Evolutionary conservation across 2,888 invertebrate genomes (phyloP).

Genomic region (Eupithecia abbreviata): DNA sequence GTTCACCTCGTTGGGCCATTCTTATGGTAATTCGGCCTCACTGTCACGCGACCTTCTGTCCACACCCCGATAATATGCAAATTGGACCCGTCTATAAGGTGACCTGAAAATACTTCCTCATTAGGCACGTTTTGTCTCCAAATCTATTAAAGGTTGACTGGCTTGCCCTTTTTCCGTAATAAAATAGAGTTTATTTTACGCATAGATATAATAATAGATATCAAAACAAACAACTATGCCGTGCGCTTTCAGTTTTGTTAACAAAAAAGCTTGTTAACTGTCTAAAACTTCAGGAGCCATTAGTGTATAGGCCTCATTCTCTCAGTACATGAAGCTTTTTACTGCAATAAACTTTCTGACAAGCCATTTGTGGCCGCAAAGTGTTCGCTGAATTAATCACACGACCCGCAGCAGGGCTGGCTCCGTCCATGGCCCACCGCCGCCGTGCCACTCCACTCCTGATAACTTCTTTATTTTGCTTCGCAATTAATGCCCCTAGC

Average conservation of each 20-base stretch:
- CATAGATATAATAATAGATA: no score
- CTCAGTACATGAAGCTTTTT: slow-evolving; percentile 73
- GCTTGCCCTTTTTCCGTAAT: not conserved
- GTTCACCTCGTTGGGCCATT: slow-evolving; percentile 76
- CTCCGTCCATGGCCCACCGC: slow-evolving; percentile 50
- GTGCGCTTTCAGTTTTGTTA: not conserved
- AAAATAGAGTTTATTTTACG: not conserved
- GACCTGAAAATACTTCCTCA: slow-evolving; percentile 77
- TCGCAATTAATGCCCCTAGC: slow-evolving; percentile 52
- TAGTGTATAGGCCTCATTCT: slow-evolving; percentile 74
- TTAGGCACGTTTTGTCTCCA: slow-evolving; percentile 65
- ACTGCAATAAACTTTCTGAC: slow-evolving; percentile 81
- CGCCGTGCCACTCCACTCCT: slow-evolving; percentile 49
- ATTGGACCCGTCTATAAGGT: slow-evolving; percentile 73
- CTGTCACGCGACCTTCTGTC: slow-evolving; percentile 81
- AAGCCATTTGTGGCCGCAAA: slow-evolving; percentile 76
- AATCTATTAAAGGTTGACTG: slow-evolving; percentile 49
- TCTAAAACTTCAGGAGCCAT: slow-evolving; percentile 72
- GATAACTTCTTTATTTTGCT: slow-evolving; percentile 68
- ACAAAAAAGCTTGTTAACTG: slow-evolving; percentile 66
- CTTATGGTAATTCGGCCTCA: slow-evolving; percentile 77
- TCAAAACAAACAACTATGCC: not conserved
- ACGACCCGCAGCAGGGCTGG: slow-evolving; percentile 67
- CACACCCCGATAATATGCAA: slow-evolving; percentile 81
- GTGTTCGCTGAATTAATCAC: slow-evolving; percentile 77